Evolutionary conservation across 2,797 vertebrate genomes (phyloP), one percentile per base, ranked within the genome.

Genomic region (Limnodromus scolopaceus): DNA sequence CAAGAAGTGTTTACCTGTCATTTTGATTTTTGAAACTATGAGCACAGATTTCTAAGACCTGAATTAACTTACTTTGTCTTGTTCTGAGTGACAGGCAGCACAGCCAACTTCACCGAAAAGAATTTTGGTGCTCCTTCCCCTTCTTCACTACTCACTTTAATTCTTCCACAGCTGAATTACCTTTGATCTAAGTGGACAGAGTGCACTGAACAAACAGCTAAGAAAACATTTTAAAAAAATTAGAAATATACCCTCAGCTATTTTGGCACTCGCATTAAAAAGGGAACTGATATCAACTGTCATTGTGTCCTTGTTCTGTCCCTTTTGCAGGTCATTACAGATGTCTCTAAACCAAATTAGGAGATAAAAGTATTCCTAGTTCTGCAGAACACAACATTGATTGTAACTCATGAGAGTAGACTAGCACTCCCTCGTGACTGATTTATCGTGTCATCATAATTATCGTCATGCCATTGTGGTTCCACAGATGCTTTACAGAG

Each of bases 361-460:
- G 46, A 93, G 30, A 80, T 81, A 75, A 92, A 95, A 86, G 65
- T 82, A 86, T 78, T 84, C 76, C 77, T 84, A 81, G 72, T 60
- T 89, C 79, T 86, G 46, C 80, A 92, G 79, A 78, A 91, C 54
- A 90, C 65, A 78, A 82, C 39, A 93, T 16, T 88, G 91, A 93
- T 68, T 93, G 64, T 83, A 93, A 91, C 75, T 95, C 93, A 83
- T 79, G 85, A 87, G 34, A 88, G 79, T 5, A 49, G 58, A 81
- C 92, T 91, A 91, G 82, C 61, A 91, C 65, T 96, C 94, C 91
- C 94, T 92, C 1, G 1, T 91, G 84, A 93, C 87, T 88, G 87
- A 92, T 87, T 89, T 91, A 81, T 54, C 24, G 2, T 75, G 70
- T 96, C 95, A 93, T 93, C 77, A 58, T 92, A 92, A 96, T 95